Conservation (phyloP, 2,888 invertebrate species). For the Pristionchus entomophagus region DNA sequence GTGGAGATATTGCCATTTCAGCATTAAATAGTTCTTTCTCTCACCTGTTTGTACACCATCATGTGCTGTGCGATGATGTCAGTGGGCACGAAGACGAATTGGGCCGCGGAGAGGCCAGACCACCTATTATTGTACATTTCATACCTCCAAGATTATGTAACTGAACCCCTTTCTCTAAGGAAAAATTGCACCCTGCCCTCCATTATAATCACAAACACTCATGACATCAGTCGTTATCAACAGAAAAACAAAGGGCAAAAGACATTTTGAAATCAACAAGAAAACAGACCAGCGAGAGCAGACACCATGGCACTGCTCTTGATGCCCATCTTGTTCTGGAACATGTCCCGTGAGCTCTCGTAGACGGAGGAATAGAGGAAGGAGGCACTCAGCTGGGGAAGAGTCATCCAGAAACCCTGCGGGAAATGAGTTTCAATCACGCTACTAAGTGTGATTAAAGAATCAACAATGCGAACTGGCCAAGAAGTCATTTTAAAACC, state of each 20-base stretch:
- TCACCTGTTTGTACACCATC: conserved; percentile 70
- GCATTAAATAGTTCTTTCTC: no score
- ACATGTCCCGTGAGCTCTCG: conserved; percentile 69
- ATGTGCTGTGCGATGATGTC: conserved; percentile 73
- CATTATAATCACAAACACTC: neutral
- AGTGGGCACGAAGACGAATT: conserved; percentile 73
- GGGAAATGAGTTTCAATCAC: conserved; percentile 30
- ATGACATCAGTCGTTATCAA: neutral
- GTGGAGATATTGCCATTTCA: no score
- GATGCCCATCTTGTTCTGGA: conserved; percentile 58
- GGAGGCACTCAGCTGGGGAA: conserved; percentile 73
- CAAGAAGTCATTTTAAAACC: no score
- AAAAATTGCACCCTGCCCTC: neutral
- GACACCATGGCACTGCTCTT: conserved; percentile 63
- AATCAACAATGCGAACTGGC: neutral
- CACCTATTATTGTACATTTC: conserved; percentile 55
- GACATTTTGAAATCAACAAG: neutral
- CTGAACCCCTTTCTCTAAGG: no score
- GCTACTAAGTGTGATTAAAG: neutral
- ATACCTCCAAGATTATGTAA: no score
- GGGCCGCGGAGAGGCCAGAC: conserved; percentile 69
- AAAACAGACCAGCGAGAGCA: conserved; percentile 58
- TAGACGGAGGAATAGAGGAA: conserved; percentile 73
- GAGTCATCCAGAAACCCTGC: conserved; percentile 75
- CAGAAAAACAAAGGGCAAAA: neutral